Conservation (phyloP, 92 coral and sea anemone genomes). For the Blastomussa wellsi region DNA sequence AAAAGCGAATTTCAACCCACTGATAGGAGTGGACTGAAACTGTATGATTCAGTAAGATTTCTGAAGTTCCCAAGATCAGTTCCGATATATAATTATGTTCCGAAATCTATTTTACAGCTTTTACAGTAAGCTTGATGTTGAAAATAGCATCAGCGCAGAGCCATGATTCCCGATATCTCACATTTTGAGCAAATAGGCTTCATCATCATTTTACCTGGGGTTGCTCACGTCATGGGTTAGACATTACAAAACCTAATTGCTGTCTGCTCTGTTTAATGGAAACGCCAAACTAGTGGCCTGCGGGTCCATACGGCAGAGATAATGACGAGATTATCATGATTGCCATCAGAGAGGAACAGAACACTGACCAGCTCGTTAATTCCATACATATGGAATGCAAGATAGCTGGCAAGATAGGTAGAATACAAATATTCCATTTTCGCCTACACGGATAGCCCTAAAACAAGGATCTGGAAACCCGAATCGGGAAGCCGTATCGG, state of each 20-base stretch:
- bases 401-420: too few relatives aligned
- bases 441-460: too few relatives aligned
- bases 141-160: background rate
- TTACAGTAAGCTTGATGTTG: background rate
- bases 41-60: background rate
- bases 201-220: background rate
- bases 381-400: background rate
- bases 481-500: too few relatives aligned
- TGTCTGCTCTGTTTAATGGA: background rate
- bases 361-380: background rate
- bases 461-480: too few relatives aligned
- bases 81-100: background rate
- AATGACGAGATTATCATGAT: background rate
- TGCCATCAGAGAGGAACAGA: background rate
- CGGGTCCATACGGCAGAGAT: background rate
- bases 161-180: background rate
- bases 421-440: too few relatives aligned
- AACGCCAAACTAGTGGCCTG: background rate
- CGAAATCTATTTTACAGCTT: background rate
- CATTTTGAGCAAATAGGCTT: background rate
- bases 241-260: background rate
- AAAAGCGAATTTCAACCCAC: background rate
- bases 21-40: background rate
- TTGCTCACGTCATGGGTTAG: background rate
- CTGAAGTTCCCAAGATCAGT: too few relatives aligned